Evolutionary conservation across 2,797 vertebrate genomes (phyloP).

Genomic region (Manis crassicaudata): DNA sequence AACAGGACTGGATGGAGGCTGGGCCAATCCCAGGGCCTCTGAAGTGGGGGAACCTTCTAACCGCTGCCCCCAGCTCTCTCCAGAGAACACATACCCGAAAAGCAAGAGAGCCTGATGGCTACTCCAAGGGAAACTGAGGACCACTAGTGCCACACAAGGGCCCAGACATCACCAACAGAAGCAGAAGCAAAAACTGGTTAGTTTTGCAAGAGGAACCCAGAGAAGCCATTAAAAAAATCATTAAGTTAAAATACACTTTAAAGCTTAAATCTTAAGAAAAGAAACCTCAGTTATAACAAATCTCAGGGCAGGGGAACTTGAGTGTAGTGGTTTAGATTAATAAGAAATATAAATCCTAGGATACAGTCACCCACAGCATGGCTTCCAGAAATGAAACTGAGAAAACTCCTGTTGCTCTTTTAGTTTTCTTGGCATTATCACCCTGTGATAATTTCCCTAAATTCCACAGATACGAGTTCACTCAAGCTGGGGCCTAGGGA

Average conservation of each 20-base stretch:
- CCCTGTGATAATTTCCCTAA: not conserved
- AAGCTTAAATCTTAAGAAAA: conserved; percentile 31
- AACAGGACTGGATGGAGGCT: not conserved
- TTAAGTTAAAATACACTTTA: conserved; percentile 19
- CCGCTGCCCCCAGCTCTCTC: not conserved
- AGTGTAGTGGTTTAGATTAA: conserved; percentile 29
- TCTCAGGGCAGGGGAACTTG: not conserved
- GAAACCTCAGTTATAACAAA: not conserved
- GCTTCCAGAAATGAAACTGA: not conserved
- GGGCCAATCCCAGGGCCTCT: not conserved
- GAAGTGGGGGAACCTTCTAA: not conserved
- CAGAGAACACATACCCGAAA: not conserved
- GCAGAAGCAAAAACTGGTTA: not conserved
- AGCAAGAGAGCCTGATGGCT: not conserved
- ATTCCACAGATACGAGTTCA: not conserved
- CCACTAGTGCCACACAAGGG: not conserved
- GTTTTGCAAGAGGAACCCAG: not conserved
- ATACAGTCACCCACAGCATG: not conserved
- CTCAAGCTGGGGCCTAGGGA: not conserved
- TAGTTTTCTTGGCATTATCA: conserved; percentile 39
- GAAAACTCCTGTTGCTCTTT: conserved; percentile 40
- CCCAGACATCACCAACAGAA: not conserved
- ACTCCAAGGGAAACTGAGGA: not conserved
- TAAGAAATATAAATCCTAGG: conserved; percentile 55
- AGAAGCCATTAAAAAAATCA: not conserved